Base-by-base conservation (phyloP, 2,113 vertebrate species). In the Scopus umbretta region DNA sequence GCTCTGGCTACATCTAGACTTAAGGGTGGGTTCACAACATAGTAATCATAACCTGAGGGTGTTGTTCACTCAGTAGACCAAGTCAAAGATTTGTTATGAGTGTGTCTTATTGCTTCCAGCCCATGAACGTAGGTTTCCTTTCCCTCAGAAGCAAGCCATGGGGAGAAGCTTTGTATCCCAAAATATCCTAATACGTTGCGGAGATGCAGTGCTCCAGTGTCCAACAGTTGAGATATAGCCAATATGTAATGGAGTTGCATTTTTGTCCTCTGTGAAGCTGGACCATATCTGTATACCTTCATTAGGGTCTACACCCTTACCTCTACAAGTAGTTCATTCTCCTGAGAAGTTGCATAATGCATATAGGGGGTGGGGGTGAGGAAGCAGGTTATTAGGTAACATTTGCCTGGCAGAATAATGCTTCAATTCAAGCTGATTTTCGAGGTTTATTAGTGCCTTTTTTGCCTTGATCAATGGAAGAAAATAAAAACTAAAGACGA, bases 401-500 rank as follows among this genome's bases (percentile, higher is more conserved):
- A 13, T 59, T 74, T 72, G 11, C 34, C 36, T 84, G 11, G 20
- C 27, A 65, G 36, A 93, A 68, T 38, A 52, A 45, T 32, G 10
- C 21, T 59, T 79, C 59, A 43, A 56, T n/a, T 74, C 52, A 55
- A 72, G 50, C 16, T 73, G 34, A n/a, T 91, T 88, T 90, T 80
- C 4, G 6, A 85, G 26, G 18, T 59, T 29, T 72, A 16, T 45
- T 72, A 58, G 55, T 40, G 32, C 22, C 30, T 14, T 27, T 90
- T 89, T 58, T 72, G 8, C 29, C 13, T 32, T 45, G 36, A 79
- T 95, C 53, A 34, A 42, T 79, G 27, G 22, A 80, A 72, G 61
- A 79, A 91, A 89, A 79, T 79, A 93, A 93, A 93, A 96, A 38
- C 22, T 56, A 55, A 43, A 68, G 40, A 70, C 58, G 49, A 91